Percentiles rank a stretch among this genome's conserved stretches.
These are phyloP conservation scores for Melinaea menophilus DNA, from an alignment of 2,888 invertebrate genomes.

Conservation along the genomic window DNA sequence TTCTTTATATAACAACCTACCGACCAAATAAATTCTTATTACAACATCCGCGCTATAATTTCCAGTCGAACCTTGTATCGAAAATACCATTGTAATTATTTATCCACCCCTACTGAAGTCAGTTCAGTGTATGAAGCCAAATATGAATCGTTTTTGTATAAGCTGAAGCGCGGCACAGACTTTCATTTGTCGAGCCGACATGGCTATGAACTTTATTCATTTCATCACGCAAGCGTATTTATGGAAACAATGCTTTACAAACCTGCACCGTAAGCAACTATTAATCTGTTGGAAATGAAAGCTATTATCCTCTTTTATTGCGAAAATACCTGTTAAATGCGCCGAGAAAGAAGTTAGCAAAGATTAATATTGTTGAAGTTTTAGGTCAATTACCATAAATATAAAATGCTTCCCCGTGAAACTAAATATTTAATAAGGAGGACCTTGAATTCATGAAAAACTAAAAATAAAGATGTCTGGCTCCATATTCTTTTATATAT, in stretches of 20 bases:
- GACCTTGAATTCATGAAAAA: no score
- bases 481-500: no score
- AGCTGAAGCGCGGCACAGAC: constrained; percentile 5
- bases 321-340: constrained; percentile 11
- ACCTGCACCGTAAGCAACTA: constrained; percentile 18
- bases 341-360: constrained; percentile 4
- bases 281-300: constrained; percentile 23
- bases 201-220: constrained; percentile 20
- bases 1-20: not conserved
- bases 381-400: not conserved
- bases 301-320: constrained; percentile 24
- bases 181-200: constrained; percentile 17
- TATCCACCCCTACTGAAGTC: not conserved
- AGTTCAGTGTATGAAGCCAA: constrained; percentile 2
- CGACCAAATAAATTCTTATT: constrained; percentile 1
- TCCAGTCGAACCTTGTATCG: not conserved
- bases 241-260: constrained; percentile 8
- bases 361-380: not conserved
- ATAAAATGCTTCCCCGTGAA: not conserved
- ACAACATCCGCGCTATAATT: not conserved
- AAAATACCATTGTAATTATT: not conserved
- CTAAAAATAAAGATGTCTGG: no score
- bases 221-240: constrained; percentile 20
- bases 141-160: constrained; percentile 8
- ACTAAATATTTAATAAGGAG: no score